Conservation (phyloP, 2,113 vertebrate genomes). For the Chaetorhynchus papuensis region DNA sequence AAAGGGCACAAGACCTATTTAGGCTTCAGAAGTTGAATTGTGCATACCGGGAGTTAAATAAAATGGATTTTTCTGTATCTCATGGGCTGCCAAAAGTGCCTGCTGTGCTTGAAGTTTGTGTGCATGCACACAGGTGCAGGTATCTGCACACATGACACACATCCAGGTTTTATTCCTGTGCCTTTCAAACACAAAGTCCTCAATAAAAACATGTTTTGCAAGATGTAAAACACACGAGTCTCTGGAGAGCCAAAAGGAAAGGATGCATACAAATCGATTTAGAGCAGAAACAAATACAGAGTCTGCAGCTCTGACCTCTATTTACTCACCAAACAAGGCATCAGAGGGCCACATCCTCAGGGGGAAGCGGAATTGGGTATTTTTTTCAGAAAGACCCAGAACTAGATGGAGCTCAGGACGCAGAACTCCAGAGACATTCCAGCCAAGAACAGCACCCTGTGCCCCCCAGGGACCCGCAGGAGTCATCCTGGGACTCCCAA, state of each 20-base stretch:
- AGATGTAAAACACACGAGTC: neutral
- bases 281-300: neutral
- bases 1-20: conserved; percentile 28
- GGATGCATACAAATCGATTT: neutral
- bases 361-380: neutral
- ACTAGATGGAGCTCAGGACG: neutral
- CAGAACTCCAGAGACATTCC: fast-evolving
- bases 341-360: neutral
- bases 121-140: neutral
- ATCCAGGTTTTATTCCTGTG: neutral
- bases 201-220: neutral
- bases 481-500: neutral
- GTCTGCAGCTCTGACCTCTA: neutral
- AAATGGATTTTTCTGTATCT: neutral
- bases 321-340: neutral
- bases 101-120: neutral
- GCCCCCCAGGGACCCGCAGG: neutral
- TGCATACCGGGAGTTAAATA: neutral
- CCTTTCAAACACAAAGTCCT: neutral
- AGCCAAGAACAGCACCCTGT: neutral
- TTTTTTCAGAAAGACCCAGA: neutral
- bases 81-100: neutral
- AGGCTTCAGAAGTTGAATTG: neutral
- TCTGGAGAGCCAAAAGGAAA: neutral
- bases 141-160: neutral